phyloP scores from a whole-genome alignment of 2,113 vertebrate genomes.

The Rhynchomys soricoides region DNA sequence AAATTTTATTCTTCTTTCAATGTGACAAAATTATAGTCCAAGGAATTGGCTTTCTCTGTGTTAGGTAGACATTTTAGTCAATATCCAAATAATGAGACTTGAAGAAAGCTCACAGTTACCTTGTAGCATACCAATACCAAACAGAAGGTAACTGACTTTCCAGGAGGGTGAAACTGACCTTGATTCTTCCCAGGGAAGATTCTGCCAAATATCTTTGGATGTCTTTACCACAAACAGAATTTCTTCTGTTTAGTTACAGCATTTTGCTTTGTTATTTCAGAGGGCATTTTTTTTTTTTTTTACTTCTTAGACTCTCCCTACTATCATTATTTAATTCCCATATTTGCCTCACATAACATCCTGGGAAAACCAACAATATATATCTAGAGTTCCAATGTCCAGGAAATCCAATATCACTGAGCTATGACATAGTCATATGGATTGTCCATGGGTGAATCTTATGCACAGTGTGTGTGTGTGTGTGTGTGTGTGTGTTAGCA shows the following conservation, averaged over 20 bases:
- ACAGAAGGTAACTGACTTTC: neutral
- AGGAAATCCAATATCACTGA: neutral
- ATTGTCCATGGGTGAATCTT: neutral
- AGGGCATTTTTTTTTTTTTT: neutral
- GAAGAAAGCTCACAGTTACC: slow-evolving; percentile 44
- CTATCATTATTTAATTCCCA: neutral
- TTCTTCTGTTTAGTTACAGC: neutral
- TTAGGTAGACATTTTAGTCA: neutral
- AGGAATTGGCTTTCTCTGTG: neutral
- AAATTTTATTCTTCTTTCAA: neutral
- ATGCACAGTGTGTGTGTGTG: too few relatives aligned
- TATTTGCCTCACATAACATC: too few relatives aligned
- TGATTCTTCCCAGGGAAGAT: neutral
- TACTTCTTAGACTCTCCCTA: neutral
- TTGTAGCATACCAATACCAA: neutral
- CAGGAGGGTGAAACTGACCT: slow-evolving; percentile 6
- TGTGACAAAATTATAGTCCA: slow-evolving; percentile 9
- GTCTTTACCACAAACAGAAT: slow-evolving; percentile 8
- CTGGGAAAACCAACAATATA: neutral
- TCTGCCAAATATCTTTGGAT: neutral
- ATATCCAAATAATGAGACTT: neutral
- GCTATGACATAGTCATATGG: neutral
- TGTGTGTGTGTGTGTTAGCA: neutral
- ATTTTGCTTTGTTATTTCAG: slow-evolving; percentile 22
- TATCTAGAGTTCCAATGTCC: neutral